Evolutionary conservation across 1,140 invertebrate genomes (phyloP).

Genomic region (Babylonia areolata): DNA sequence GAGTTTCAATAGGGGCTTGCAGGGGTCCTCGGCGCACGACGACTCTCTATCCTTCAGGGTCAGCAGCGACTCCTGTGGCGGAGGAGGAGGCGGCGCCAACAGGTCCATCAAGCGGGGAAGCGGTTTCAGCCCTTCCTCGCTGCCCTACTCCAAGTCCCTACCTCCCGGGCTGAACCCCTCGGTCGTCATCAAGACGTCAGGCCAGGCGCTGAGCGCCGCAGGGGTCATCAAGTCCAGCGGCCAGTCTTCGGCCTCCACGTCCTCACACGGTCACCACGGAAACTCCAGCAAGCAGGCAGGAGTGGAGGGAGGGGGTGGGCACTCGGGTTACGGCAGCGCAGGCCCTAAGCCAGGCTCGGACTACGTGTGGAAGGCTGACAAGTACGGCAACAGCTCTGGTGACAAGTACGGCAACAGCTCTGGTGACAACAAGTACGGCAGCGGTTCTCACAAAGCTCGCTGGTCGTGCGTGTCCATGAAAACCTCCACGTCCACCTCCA

Average conservation of each 20-base stretch:
- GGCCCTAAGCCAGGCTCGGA: background rate
- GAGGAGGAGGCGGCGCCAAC: background rate
- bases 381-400: background rate
- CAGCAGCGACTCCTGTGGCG: background rate
- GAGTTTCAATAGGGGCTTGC: background rate
- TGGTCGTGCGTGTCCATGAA: background rate
- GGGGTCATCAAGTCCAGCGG: background rate
- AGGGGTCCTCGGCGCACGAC: background rate
- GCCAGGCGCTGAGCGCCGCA: background rate
- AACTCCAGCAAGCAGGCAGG: background rate
- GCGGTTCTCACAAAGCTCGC: background rate
- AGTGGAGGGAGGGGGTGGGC: background rate
- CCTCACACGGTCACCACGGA: slow-evolving; percentile 1
- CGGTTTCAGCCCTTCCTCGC: background rate
- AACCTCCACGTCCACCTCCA: background rate
- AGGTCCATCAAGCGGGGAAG: background rate
- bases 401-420: background rate
- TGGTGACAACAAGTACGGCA: background rate
- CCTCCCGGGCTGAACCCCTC: slow-evolving; percentile 13
- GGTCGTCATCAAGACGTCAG: slow-evolving; percentile 11
- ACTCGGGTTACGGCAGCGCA: background rate
- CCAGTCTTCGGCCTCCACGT: background rate
- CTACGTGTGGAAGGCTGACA: background rate
- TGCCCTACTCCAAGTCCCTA: background rate
- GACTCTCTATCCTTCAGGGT: background rate